A percentile compares a stretch with the other conserved stretches of the same genome.
Evolutionary conservation across 2,888 invertebrate species (phyloP).

Genomic region (Agrochola circellaris): DNA sequence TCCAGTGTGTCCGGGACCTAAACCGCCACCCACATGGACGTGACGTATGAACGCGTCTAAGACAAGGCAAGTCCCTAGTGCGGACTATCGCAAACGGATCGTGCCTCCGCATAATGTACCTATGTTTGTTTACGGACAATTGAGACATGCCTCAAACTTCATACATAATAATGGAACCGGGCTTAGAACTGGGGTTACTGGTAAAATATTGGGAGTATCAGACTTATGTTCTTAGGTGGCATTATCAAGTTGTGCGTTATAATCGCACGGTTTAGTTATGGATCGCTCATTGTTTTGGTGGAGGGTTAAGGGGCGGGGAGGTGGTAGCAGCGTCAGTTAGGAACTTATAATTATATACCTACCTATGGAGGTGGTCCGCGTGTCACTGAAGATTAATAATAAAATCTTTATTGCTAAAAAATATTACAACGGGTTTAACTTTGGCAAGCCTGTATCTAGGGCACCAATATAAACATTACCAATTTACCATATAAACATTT

Average conservation of each 20-base stretch:
- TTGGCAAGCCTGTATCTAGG: too few relatives aligned
- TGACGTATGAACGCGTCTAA: constrained; percentile 53
- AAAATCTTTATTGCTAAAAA: too few relatives aligned
- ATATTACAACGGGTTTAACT: too few relatives aligned
- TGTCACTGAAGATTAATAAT: too few relatives aligned
- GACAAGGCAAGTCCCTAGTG: constrained; percentile 25
- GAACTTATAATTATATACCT: not conserved
- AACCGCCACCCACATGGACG: not conserved
- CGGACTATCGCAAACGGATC: constrained; percentile 58
- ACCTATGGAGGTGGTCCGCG: not conserved
- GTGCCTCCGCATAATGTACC: constrained; percentile 70
- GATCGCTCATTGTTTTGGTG: constrained; percentile 57
- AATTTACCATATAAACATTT: too few relatives aligned
- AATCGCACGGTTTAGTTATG: constrained; percentile 64
- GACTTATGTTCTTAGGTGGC: constrained; percentile 69
- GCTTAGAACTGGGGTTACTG: constrained; percentile 72
- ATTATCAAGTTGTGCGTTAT: constrained; percentile 67
- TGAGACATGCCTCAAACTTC: constrained; percentile 75
- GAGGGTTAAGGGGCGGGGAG: constrained; percentile 2
- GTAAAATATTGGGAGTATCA: constrained; percentile 71
- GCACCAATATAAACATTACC: too few relatives aligned
- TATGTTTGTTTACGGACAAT: constrained; percentile 71
- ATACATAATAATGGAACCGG: constrained; percentile 72
- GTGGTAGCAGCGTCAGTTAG: not conserved
- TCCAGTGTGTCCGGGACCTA: not conserved